Conservation (phyloP, 2,113 vertebrate species). For the Callipepla californica region DNA sequence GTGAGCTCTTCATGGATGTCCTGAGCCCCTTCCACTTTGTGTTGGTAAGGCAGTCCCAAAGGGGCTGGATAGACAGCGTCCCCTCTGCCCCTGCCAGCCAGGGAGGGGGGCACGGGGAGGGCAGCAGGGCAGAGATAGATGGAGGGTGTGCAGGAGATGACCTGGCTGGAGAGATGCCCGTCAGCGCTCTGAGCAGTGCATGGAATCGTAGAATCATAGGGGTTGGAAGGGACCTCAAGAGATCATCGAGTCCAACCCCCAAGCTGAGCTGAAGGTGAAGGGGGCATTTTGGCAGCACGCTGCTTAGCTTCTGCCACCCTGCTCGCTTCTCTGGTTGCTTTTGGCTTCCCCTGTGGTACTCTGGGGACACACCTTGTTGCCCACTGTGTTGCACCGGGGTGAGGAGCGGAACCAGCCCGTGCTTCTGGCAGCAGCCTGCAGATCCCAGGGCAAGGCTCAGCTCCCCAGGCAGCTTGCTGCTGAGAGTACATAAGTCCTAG, state of each 20-base stretch:
- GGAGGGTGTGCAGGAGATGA: not conserved
- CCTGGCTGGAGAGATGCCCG: not conserved
- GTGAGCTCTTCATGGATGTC: conserved; percentile 94
- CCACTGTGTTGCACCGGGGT: not conserved
- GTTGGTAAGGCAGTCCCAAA: conserved; percentile 81
- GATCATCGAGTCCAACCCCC: too few species aligned
- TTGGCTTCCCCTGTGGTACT: not conserved
- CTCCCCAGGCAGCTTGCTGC: not conserved
- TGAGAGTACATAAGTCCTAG: fast-evolving
- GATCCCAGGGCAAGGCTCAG: not conserved
- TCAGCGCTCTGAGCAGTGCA: not conserved
- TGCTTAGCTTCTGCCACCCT: not conserved
- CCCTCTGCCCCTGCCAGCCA: not conserved
- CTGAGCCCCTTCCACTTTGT: conserved; percentile 93
- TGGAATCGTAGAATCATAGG: too few species aligned
- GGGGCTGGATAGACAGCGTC: not conserved
- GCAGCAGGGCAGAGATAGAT: not conserved
- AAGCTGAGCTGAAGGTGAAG: not conserved
- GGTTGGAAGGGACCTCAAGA: too few species aligned
- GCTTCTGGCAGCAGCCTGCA: not conserved
- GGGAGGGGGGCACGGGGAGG: not conserved
- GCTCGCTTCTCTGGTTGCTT: not conserved
- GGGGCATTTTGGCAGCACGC: not conserved
- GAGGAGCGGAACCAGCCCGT: not conserved
- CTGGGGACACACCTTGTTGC: not conserved